A percentile compares a stretch with the other conserved stretches of the same genome.
Evolutionary conservation across 1,140 invertebrate genomes (phyloP).

Genomic region (Halesus radiatus): DNA sequence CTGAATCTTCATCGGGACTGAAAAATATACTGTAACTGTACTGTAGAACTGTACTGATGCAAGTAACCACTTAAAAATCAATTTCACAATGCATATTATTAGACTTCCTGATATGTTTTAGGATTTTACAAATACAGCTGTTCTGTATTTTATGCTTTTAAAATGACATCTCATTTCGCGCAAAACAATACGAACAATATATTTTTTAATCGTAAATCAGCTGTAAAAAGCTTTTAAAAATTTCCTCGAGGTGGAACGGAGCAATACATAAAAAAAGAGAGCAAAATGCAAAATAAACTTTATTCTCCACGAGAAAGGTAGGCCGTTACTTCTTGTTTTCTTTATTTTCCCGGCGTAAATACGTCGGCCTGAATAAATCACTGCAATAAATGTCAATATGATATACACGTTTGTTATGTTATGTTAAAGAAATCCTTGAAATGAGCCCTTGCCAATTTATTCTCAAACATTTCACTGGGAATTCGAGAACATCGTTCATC

Average conservation of each 20-base stretch:
- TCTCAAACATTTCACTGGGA: not conserved
- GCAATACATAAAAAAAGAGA: not conserved
- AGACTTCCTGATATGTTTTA: too few species aligned
- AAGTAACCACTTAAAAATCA: too few species aligned
- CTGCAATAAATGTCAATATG: slow-evolving; percentile 34
- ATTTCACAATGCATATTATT: too few species aligned
- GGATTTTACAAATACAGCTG: too few species aligned
- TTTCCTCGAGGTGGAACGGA: not conserved
- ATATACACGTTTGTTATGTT: slow-evolving; percentile 1
- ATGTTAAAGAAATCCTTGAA: slow-evolving; percentile 22
- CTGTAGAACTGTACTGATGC: too few species aligned
- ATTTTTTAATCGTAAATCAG: slow-evolving; percentile 26
- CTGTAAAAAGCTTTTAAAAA: slow-evolving; percentile 12
- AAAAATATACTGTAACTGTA: too few species aligned
- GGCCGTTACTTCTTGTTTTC: slow-evolving; percentile 29
- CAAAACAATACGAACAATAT: not conserved
- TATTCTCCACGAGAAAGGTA: slow-evolving; percentile 9
- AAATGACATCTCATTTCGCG: too few species aligned
- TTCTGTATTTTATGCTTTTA: too few species aligned
- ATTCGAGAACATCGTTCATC: too few species aligned
- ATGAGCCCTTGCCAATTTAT: slow-evolving; percentile 2
- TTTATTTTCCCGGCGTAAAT: slow-evolving; percentile 31
- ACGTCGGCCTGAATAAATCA: slow-evolving; percentile 27
- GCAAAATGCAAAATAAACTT: slow-evolving; percentile 7
- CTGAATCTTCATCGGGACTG: too few species aligned